Conservation (phyloP, 2,888 invertebrate genomes). For the Branchellion lobata region DNA sequence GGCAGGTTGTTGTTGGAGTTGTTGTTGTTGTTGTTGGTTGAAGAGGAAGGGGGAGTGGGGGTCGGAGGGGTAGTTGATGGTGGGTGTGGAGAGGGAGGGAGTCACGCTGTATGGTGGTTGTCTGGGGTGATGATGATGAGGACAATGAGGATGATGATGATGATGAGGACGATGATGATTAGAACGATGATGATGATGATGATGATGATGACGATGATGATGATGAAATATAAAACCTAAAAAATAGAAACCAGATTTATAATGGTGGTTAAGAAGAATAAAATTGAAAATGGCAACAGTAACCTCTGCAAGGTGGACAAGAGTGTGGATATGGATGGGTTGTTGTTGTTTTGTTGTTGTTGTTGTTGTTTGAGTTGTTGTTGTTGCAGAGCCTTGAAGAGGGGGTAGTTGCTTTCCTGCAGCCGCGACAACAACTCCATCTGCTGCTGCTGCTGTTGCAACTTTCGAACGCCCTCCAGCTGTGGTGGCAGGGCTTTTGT, state of each 20-base stretch:
- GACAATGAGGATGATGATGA: too few relatives aligned
- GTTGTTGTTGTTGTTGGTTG: slow-evolving; percentile 12
- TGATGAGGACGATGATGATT: too few relatives aligned
- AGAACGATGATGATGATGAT: too few relatives aligned
- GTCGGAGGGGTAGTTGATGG: background rate
- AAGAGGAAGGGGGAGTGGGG: background rate
- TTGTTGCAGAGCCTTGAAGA: slow-evolving; percentile 12
- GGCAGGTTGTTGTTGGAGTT: background rate
- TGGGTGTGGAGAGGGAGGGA: background rate
- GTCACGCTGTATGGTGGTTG: background rate
- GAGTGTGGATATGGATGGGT: background rate
- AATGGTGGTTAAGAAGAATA: too few relatives aligned
- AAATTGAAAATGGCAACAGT: too few relatives aligned
- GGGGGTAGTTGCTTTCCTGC: slow-evolving; percentile 6
- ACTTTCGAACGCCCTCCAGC: background rate
- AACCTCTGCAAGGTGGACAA: slow-evolving; percentile 5
- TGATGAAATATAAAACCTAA: too few relatives aligned
- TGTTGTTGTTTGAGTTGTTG: slow-evolving; percentile 3
- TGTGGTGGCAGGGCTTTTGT: background rate
- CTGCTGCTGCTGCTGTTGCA: slow-evolving; percentile 9
- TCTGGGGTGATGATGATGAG: too few relatives aligned
- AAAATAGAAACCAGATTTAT: too few relatives aligned
- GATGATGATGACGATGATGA: too few relatives aligned
- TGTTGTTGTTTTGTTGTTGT: slow-evolving; percentile 3
- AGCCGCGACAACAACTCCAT: background rate